Percentiles rank a stretch among this genome's conserved stretches.
Conservation (phyloP, 2,888 invertebrate genomes). For the Embidobia sp. region DNA sequence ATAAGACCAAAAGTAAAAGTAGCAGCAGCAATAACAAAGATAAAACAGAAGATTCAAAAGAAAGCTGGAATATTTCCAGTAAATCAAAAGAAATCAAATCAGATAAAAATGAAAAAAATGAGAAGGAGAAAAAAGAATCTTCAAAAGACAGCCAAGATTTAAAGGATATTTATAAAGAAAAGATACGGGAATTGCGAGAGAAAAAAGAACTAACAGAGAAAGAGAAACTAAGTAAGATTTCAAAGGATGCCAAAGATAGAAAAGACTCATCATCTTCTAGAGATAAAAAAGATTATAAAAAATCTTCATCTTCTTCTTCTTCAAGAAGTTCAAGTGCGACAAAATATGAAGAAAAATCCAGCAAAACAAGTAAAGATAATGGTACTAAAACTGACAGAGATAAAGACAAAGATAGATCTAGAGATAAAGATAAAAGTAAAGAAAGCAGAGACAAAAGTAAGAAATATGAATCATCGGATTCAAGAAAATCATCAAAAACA, state of each 20-base stretch:
- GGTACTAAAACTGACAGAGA: too few species aligned
- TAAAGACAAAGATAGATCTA: conserved; percentile 59
- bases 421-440: conserved; percentile 45
- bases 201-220: conserved; percentile 80
- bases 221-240: conserved; percentile 76
- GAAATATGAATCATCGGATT: conserved; percentile 45
- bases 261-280: conserved; percentile 71
- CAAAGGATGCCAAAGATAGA: conserved; percentile 75
- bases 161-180: conserved; percentile 80
- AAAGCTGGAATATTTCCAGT: too few species aligned
- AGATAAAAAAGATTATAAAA: conserved; percentile 71
- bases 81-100: conserved; percentile 70
- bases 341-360: conserved; percentile 74
- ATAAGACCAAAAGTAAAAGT: conserved; percentile 69
- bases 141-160: conserved; percentile 75
- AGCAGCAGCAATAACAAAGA: conserved; percentile 58
- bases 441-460: conserved; percentile 67
- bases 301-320: conserved; percentile 68
- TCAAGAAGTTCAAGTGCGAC: conserved; percentile 71
- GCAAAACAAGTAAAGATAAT: conserved; percentile 71
- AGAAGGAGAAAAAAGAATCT: conserved; percentile 68
- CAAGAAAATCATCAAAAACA: conserved; percentile 39
- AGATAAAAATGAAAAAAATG: conserved; percentile 62
- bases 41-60: conserved; percentile 67
- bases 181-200: conserved; percentile 79